Evolutionary conservation across 1,140 invertebrate species (phyloP), one percentile per base, ranked within the genome.

Genomic region (Ostrea edulis): DNA sequence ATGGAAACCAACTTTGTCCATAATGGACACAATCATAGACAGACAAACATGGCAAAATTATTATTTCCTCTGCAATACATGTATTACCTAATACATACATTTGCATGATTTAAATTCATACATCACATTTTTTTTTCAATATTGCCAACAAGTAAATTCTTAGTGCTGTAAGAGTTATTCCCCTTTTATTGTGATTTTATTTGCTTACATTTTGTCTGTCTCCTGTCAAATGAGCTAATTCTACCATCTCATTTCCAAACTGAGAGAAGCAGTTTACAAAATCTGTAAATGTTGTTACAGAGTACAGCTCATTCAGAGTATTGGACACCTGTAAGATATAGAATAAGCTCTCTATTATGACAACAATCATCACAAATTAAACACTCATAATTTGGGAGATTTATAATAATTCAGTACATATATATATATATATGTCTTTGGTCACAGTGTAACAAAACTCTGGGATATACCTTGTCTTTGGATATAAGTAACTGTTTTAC

Each of bases 211-310:
- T 95, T 92, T 96, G 95, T 89, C 95, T 91, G 88, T 95, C 95
- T 77, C 95, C 98, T 44, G 98, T 99, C 29, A 99, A 95, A 95
- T 99, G 97, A 17, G 98, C 98, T 87, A 99, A 95, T 93, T 99
- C 98, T 81, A 99, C 98, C 98, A 99, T 99, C 94, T 99, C 98
- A 12, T 97, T 97, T 5, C 99, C 99, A 95, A 99, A 99, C 94
- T 99, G 98, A 92, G 98, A 98, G 95, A 99, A 99, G 8, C 98
- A 98, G 93, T 99, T 98, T 53, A 99, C 98, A 95, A 99, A 99
- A 95, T 99, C 99, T 9, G 98, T 99, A 94, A 99, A 99, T 95
- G 98, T 99, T 87, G 97, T 97, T 62, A 99, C 98, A 87, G 97
- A 97, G 95, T 99, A 98, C 92, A 99, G 95, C 84, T 95, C 93